These are phyloP conservation scores for Drosophila bipectinata DNA, from an alignment of 1,140 invertebrate species.

Conservation along the genomic window DNA sequence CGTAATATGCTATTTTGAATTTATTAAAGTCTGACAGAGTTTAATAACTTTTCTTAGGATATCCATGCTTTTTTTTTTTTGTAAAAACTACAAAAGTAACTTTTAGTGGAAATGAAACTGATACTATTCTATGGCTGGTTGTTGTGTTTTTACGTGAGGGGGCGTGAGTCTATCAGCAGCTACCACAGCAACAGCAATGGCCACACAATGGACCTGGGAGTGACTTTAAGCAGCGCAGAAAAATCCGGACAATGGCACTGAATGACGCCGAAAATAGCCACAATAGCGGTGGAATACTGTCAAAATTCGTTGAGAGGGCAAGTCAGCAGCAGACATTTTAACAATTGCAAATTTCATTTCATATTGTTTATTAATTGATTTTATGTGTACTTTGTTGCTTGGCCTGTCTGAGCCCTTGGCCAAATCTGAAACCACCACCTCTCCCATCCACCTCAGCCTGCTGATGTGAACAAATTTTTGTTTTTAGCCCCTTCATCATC, in stretches of 20 bases:
- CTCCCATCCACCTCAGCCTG: neutral
- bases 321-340: constrained; percentile 34
- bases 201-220: constrained; percentile 30
- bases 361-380: constrained; percentile 48
- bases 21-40: too few relatives aligned
- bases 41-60: too few relatives aligned
- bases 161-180: constrained; percentile 57
- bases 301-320: constrained; percentile 31
- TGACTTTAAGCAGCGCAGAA: constrained; percentile 20
- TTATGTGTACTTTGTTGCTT: constrained; percentile 28
- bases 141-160: constrained; percentile 34
- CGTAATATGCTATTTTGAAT: neutral
- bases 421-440: neutral
- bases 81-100: neutral
- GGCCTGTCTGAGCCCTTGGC: constrained; percentile 18
- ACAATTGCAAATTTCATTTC: constrained; percentile 52
- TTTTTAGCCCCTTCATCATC: constrained; percentile 35
- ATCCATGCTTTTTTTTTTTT: too few relatives aligned
- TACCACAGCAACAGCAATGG: constrained; percentile 28
- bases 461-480: constrained; percentile 17
- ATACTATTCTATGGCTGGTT: constrained; percentile 45
- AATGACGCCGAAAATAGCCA: constrained; percentile 42
- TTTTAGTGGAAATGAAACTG: constrained; percentile 56
- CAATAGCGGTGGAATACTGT: constrained; percentile 30
- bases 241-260: constrained; percentile 23